phyloP scores from a whole-genome alignment of 2,888 invertebrate genomes.

The Rhingia rostrata region DNA sequence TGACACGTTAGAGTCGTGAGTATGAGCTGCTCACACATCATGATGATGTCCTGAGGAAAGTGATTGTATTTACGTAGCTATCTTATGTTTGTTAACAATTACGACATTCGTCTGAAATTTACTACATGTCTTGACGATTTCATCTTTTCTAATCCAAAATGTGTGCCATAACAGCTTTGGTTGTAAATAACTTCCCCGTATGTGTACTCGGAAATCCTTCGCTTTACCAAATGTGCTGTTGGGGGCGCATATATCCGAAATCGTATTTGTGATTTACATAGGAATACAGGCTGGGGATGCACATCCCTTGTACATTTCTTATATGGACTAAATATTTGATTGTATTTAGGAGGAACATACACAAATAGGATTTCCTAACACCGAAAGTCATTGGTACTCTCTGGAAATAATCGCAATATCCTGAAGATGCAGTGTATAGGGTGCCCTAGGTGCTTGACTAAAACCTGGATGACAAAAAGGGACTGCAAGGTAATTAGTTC shows the following conservation, averaged over 20 bases:
- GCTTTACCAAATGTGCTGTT: too few relatives aligned
- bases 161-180: slow-evolving; percentile 17
- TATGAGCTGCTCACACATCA: too few relatives aligned
- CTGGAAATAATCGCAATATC: too few relatives aligned
- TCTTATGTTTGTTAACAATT: not conserved
- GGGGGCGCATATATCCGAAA: too few relatives aligned
- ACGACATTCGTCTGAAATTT: slow-evolving; percentile 39
- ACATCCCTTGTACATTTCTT: slow-evolving; percentile 7
- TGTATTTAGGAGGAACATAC: not conserved
- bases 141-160: slow-evolving; percentile 38
- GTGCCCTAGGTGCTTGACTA: too few relatives aligned
- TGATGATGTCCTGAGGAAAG: not conserved
- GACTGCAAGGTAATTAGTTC: too few relatives aligned
- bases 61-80: not conserved
- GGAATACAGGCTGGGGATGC: not conserved
- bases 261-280: not conserved
- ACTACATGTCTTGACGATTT: slow-evolving; percentile 27
- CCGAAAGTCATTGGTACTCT: slow-evolving; percentile 31
- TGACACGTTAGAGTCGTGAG: not conserved
- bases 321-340: slow-evolving; percentile 44
- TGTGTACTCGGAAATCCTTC: not conserved
- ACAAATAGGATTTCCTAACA: slow-evolving; percentile 16
- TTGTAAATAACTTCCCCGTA: slow-evolving; percentile 7
- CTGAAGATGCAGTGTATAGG: too few relatives aligned
- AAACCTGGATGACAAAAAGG: too few relatives aligned